These are phyloP conservation scores for Nomada goodeniana DNA, from an alignment of 2,888 invertebrate genomes.

Conservation along the genomic window DNA sequence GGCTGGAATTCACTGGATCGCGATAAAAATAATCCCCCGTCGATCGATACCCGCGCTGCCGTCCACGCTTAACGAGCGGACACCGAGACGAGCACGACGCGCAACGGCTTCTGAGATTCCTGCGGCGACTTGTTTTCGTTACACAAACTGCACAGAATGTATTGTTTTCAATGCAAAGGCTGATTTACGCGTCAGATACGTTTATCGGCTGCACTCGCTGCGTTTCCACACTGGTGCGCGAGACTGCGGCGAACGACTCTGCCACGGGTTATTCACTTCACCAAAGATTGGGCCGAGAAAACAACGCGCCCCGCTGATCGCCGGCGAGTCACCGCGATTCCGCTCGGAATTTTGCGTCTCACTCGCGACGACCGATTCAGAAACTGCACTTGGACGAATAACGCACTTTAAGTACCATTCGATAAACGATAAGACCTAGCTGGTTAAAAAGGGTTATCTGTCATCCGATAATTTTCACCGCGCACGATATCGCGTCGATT, in stretches of 20 bases:
- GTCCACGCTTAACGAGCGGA: conserved; percentile 4
- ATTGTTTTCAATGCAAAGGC: conserved; percentile 47
- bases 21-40: conserved; percentile 36
- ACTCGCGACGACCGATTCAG: conserved; percentile 16
- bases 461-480: conserved; percentile 47
- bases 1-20: conserved; percentile 20
- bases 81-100: conserved; percentile 12
- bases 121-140: conserved; percentile 49
- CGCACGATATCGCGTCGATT: conserved; percentile 26
- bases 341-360: neutral
- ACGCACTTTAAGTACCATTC: conserved; percentile 50
- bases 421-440: conserved; percentile 57
- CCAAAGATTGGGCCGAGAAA: conserved; percentile 19
- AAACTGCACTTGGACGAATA: conserved; percentile 49
- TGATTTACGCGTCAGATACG: conserved; percentile 54
- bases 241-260: neutral
- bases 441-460: conserved; percentile 59
- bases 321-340: neutral
- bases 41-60: conserved; percentile 25
- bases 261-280: conserved; percentile 39
- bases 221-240: conserved; percentile 17
- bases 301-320: conserved; percentile 45
- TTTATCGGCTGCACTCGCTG: conserved; percentile 52
- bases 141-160: conserved; percentile 36
- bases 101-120: conserved; percentile 6